phyloP scores from a whole-genome alignment of 1,140 invertebrate genomes.

The Bombus waltoni region DNA sequence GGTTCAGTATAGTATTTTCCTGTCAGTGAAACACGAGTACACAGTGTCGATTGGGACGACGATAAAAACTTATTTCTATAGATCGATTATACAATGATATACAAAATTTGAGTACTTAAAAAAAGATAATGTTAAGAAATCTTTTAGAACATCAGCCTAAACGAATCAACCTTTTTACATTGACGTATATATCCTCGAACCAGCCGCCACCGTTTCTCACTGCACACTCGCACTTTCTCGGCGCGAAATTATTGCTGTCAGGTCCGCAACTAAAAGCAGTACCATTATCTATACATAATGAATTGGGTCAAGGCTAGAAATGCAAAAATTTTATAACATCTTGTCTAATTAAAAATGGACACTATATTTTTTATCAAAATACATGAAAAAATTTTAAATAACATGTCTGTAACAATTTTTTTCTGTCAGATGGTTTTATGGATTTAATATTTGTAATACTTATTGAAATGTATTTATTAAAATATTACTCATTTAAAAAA shows the following conservation, averaged over 20 bases:
- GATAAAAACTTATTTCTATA: background rate
- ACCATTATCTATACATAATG: background rate
- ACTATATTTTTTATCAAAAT: background rate
- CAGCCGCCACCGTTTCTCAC: slow-evolving; percentile 40
- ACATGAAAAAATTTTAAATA: background rate
- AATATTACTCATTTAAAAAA: background rate
- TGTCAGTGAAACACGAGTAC: slow-evolving; percentile 3
- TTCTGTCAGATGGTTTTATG: too few relatives aligned
- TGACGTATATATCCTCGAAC: slow-evolving; percentile 14
- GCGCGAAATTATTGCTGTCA: slow-evolving; percentile 28
- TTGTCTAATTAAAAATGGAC: background rate
- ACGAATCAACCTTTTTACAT: background rate
- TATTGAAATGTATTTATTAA: background rate
- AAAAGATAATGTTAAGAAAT: background rate
- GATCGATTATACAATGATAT: background rate
- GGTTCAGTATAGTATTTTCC: slow-evolving; percentile 45
- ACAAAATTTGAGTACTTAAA: background rate
- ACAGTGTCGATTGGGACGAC: slow-evolving; percentile 39
- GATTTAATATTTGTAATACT: background rate
- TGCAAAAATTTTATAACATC: background rate
- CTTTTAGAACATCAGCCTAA: background rate
- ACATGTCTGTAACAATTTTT: background rate
- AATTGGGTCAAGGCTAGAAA: background rate
- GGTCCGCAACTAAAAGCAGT: slow-evolving; percentile 10
- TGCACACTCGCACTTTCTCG: slow-evolving; percentile 36